phyloP scores from a whole-genome alignment of 1,140 invertebrate species.

The Zaprionus capensis region DNA sequence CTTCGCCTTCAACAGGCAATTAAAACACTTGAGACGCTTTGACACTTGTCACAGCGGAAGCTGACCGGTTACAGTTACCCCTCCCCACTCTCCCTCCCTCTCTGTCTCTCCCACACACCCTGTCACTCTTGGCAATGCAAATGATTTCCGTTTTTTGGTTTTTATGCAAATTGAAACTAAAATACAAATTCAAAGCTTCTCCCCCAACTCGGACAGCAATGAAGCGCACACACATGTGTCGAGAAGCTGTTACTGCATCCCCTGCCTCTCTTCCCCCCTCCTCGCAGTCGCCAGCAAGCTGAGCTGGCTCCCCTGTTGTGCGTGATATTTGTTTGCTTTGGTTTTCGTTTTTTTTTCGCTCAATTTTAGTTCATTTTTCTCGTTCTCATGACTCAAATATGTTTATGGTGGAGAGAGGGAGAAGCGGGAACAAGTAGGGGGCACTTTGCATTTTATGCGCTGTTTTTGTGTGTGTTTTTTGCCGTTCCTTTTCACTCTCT shows the following conservation, averaged over 20 bases:
- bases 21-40: conserved; percentile 43
- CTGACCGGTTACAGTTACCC: conserved; percentile 10
- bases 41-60: conserved; percentile 33
- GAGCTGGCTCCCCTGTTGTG: neutral
- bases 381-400: conserved; percentile 43
- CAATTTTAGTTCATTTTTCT: conserved; percentile 32
- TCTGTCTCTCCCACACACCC: neutral
- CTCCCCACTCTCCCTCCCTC: neutral
- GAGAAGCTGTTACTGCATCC: neutral
- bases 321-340: conserved; percentile 33
- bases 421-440: neutral
- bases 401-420: conserved; percentile 16
- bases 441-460: conserved; percentile 37
- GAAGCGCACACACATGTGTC: conserved; percentile 20
- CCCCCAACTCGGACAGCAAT: conserved; percentile 3
- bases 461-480: conserved; percentile 4
- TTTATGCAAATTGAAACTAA: conserved; percentile 40
- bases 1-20: conserved; percentile 14
- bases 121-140: conserved; percentile 25
- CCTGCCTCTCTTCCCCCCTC: neutral
- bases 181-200: conserved; percentile 27
- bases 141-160: conserved; percentile 44
- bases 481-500: neutral
- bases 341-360: conserved; percentile 3
- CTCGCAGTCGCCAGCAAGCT: neutral